These are phyloP conservation scores for Callinectes sapidus DNA, from an alignment of 2,888 invertebrate species.

Conservation along the genomic window DNA sequence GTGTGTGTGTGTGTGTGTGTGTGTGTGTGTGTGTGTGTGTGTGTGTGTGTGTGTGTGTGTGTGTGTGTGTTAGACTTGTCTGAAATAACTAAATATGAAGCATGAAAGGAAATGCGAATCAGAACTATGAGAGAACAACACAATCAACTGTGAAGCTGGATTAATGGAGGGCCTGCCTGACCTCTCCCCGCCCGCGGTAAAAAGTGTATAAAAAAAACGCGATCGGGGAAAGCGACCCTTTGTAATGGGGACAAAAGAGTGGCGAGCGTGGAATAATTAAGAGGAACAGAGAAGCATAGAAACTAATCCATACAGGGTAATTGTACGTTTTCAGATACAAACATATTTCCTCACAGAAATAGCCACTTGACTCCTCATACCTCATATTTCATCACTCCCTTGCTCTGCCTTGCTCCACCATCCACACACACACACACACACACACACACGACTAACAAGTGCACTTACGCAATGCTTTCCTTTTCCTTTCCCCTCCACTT, in stretches of 20 bases:
- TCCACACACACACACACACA: background rate
- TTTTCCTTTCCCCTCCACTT: background rate
- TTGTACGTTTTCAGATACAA: constrained; percentile 3
- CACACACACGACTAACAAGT: background rate
- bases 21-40: constrained; percentile 1
- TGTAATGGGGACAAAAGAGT: constrained; percentile 27
- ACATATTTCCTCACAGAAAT: background rate
- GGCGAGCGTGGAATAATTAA: constrained; percentile 9
- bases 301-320: constrained; percentile 11
- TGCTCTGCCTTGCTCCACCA: background rate
- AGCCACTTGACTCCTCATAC: background rate
- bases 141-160: background rate
- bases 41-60: background rate
- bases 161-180: background rate
- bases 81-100: background rate
- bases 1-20: background rate
- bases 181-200: background rate
- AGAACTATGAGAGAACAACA: background rate
- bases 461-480: background rate
- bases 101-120: constrained; percentile 12
- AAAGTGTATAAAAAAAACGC: background rate
- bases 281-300: background rate
- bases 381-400: background rate
- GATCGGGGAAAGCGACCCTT: background rate
- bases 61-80: background rate